phyloP scores from a whole-genome alignment of 2,888 invertebrate genomes.

The Drosophila siamana region DNA sequence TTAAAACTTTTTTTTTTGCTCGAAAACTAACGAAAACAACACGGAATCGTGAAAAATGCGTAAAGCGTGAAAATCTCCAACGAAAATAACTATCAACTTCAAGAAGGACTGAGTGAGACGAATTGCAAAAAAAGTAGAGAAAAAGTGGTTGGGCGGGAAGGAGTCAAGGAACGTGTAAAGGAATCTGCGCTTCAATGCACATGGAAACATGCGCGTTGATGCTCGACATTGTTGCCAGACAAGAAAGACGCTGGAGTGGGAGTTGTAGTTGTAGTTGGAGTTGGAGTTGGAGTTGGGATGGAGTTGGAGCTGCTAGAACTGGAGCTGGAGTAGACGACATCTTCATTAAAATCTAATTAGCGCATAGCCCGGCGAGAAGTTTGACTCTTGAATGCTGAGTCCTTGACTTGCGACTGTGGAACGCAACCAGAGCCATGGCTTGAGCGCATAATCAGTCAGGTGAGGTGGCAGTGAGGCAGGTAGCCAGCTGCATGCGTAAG shows the following conservation, averaged over 20 bases:
- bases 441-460: slow-evolving; percentile 51
- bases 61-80: slow-evolving; percentile 7
- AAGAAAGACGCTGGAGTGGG: neutral
- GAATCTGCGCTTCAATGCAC: slow-evolving; percentile 59
- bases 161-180: slow-evolving; percentile 33
- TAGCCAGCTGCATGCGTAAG: slow-evolving; percentile 64
- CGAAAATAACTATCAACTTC: slow-evolving; percentile 15
- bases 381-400: slow-evolving; percentile 36
- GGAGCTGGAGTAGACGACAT: slow-evolving; percentile 67
- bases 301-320: neutral
- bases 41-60: neutral
- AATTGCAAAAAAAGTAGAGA: neutral
- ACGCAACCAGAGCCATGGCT: slow-evolving; percentile 15
- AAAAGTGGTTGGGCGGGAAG: no score
- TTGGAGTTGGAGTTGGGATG: slow-evolving; percentile 11
- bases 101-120: neutral
- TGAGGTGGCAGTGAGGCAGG: slow-evolving; percentile 6
- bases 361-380: slow-evolving; percentile 64
- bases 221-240: slow-evolving; percentile 60
- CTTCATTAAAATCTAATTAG: slow-evolving; percentile 85
- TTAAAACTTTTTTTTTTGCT: slow-evolving; percentile 39
- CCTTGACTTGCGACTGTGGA: slow-evolving; percentile 33
- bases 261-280: slow-evolving; percentile 15
- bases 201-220: slow-evolving; percentile 67
- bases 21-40: neutral